Evolutionary conservation across 2,797 vertebrate genomes (phyloP).

Genomic region (Acestrorhynchus altus): DNA sequence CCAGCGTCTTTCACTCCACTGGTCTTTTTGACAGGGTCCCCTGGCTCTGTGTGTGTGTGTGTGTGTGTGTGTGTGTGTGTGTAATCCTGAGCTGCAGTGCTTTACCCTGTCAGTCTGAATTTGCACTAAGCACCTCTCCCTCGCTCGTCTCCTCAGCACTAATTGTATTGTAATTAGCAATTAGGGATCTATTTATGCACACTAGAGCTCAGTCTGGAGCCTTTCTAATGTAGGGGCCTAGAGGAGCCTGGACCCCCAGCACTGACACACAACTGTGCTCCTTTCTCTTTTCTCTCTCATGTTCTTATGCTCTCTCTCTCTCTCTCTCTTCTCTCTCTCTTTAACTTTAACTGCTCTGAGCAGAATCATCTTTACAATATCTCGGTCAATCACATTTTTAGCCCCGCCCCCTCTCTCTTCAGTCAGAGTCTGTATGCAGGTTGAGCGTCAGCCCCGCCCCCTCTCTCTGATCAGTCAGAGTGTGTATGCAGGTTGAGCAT

Average conservation of each 20-base stretch:
- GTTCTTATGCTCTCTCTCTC: background rate
- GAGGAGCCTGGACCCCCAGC: background rate
- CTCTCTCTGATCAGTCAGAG: too few relatives aligned
- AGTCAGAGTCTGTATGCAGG: too few relatives aligned
- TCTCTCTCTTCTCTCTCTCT: background rate
- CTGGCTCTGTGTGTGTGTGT: slow-evolving; percentile 10
- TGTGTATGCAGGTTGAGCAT: too few relatives aligned
- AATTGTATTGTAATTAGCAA: slow-evolving; percentile 83
- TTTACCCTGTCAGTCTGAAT: slow-evolving; percentile 78
- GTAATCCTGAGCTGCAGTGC: slow-evolving; percentile 71
- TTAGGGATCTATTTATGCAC: slow-evolving; percentile 79
- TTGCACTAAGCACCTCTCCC: slow-evolving; percentile 78
- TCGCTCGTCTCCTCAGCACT: slow-evolving; percentile 77
- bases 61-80: slow-evolving; percentile 32
- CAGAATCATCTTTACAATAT: too few relatives aligned
- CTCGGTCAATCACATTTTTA: background rate
- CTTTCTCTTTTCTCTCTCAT: slow-evolving; percentile 41
- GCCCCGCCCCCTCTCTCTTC: background rate
- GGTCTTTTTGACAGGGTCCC: slow-evolving; percentile 2
- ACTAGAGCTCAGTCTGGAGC: slow-evolving; percentile 77
- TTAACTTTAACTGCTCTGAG: background rate
- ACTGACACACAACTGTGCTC: background rate
- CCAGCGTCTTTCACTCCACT: background rate
- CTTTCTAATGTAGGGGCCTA: slow-evolving; percentile 70
- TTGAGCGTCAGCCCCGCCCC: too few relatives aligned